Percentiles rank a stretch among this genome's conserved stretches.
Evolutionary conservation across 2,888 invertebrate genomes (phyloP).

Genomic region (Ametastegia equiseti): DNA sequence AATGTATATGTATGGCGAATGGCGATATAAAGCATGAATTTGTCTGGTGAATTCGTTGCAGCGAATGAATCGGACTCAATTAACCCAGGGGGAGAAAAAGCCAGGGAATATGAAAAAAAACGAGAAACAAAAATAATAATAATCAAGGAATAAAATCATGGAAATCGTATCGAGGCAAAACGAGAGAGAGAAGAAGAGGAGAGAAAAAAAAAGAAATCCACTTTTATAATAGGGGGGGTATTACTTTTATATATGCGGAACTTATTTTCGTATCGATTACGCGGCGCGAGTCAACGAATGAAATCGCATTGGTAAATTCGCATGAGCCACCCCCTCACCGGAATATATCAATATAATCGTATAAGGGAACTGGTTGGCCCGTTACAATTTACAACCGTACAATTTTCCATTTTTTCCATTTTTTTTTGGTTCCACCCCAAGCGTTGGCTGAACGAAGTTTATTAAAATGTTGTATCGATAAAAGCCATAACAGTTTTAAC

Average conservation of each 20-base stretch:
- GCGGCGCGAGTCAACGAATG: constrained; percentile 2
- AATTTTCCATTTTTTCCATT: constrained; percentile 18
- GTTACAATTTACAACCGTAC: constrained; percentile 5
- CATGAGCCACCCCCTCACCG: background rate
- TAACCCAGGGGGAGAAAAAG: background rate
- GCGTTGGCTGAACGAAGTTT: background rate
- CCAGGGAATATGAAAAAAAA: background rate
- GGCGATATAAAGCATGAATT: background rate
- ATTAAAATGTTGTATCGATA: constrained; percentile 24
- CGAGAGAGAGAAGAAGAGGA: no score
- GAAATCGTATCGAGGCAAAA: background rate
- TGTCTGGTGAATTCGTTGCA: constrained; percentile 1
- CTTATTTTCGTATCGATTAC: constrained; percentile 39
- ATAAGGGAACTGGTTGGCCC: background rate
- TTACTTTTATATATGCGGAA: background rate
- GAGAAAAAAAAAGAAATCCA: no score
- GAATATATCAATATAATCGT: constrained; percentile 20
- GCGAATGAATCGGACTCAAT: constrained; percentile 22
- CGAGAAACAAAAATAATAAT: background rate
- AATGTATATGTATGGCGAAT: background rate
- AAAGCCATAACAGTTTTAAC: constrained; percentile 12
- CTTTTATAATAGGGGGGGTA: background rate
- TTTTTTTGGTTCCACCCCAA: background rate
- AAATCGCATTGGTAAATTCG: constrained; percentile 24
- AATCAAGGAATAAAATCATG: background rate